A percentile compares a stretch with the other conserved stretches of the same genome.
phyloP scores from a whole-genome alignment of 2,888 invertebrate genomes.

The Vannuccia rotundouncinata region DNA sequence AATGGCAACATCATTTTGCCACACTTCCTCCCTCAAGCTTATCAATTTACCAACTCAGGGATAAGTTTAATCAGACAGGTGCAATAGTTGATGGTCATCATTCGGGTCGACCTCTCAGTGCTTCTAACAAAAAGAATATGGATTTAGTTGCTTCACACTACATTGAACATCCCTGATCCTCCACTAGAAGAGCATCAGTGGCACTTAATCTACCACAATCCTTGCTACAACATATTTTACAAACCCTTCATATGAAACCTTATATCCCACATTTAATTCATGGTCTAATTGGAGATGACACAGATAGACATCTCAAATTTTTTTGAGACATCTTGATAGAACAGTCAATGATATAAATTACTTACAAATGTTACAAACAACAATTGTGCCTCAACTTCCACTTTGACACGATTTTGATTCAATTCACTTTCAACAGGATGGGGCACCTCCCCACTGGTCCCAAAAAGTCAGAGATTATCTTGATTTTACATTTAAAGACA shows the following conservation, averaged over 20 bases:
- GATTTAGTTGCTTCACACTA: neutral
- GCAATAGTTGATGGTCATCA: neutral
- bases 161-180: neutral
- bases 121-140: neutral
- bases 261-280: conserved; percentile 12
- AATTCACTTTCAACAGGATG: no score
- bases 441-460: no score
- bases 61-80: neutral
- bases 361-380: no score
- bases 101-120: conserved; percentile 14
- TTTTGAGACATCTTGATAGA: no score
- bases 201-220: neutral
- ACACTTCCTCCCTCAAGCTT: neutral
- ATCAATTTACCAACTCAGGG: neutral
- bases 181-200: conserved; percentile 16
- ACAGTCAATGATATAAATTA: no score
- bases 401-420: no score
- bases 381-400: no score
- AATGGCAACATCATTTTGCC: conserved; percentile 9
- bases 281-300: neutral
- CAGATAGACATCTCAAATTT: neutral
- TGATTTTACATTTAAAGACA: no score
- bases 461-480: no score
- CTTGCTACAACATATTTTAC: neutral
- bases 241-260: conserved; percentile 1